Conservation (phyloP, 2,888 invertebrate species). For the Drosophila cognata region DNA sequence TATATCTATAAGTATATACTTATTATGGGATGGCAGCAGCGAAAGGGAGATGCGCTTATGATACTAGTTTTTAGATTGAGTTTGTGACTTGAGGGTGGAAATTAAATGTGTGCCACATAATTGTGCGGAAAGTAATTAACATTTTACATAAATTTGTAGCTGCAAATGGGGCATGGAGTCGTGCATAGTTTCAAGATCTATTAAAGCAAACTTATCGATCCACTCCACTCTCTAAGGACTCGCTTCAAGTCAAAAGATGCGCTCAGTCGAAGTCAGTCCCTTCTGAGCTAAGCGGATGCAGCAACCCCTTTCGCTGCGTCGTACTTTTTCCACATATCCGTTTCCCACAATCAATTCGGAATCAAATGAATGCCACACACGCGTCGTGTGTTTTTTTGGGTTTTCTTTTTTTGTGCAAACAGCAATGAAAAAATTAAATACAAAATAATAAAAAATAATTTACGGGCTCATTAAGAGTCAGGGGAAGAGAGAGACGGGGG, state of each 20-base stretch:
- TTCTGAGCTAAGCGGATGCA: slow-evolving; percentile 18
- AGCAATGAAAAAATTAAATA: slow-evolving; percentile 80
- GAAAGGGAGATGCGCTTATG: background rate
- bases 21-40: background rate
- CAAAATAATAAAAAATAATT: slow-evolving; percentile 81
- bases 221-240: background rate
- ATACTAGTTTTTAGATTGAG: slow-evolving; percentile 19
- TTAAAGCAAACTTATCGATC: slow-evolving; percentile 6
- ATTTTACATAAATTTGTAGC: slow-evolving; percentile 58
- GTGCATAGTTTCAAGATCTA: background rate
- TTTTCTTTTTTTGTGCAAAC: slow-evolving; percentile 25
- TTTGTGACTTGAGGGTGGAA: slow-evolving; percentile 26
- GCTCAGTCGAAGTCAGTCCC: background rate
- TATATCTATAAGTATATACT: slow-evolving; percentile 23
- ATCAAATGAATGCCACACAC: slow-evolving; percentile 67
- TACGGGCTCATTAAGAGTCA: slow-evolving; percentile 77
- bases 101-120: slow-evolving; percentile 43
- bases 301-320: slow-evolving; percentile 25
- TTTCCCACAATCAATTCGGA: slow-evolving; percentile 73
- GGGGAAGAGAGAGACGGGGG: slow-evolving; percentile 1
- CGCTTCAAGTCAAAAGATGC: background rate
- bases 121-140: slow-evolving; percentile 72
- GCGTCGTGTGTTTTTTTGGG: slow-evolving; percentile 31
- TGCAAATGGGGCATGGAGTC: slow-evolving; percentile 32
- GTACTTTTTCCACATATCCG: slow-evolving; percentile 12